Evolutionary conservation across 2,797 vertebrate genomes (phyloP).

Genomic region (Esox masquinongy): DNA sequence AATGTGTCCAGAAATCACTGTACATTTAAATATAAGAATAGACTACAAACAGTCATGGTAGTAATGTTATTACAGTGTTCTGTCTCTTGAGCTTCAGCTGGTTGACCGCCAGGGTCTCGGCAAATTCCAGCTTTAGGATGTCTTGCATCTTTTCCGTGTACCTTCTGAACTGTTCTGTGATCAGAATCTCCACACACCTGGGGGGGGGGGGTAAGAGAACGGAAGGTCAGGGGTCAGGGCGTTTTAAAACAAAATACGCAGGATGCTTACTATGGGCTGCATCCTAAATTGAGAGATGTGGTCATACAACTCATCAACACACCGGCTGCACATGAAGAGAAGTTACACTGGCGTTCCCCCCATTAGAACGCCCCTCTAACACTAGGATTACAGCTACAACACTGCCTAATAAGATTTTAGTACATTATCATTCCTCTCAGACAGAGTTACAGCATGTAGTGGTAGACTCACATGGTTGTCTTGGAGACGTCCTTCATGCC

Average conservation of each 20-base stretch:
- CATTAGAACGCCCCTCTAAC: too few relatives aligned
- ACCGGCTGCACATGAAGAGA: too few relatives aligned
- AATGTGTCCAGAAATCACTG: too few relatives aligned
- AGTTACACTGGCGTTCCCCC: too few relatives aligned
- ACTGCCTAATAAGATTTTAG: too few relatives aligned
- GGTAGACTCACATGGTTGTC: constrained; percentile 86
- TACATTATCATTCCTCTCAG: too few relatives aligned
- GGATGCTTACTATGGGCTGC: background rate
- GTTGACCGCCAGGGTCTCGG: constrained; percentile 84
- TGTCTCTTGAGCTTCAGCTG: constrained; percentile 85
- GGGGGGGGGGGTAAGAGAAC: background rate
- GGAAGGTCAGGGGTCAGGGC: background rate
- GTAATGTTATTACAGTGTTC: constrained; percentile 77
- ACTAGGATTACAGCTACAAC: too few relatives aligned
- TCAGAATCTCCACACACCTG: constrained; percentile 95
- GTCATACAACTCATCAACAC: background rate
- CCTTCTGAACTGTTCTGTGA: constrained; percentile 88
- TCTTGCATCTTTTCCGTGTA: constrained; percentile 95
- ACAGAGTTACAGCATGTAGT: too few relatives aligned
- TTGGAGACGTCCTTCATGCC: constrained; percentile 94
- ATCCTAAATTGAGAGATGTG: background rate
- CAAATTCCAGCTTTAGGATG: constrained; percentile 89
- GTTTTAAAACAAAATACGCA: background rate
- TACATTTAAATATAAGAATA: too few relatives aligned
- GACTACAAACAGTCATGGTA: background rate